Conservation (phyloP, 2,113 vertebrate species). For the Serilophus lunatus region DNA sequence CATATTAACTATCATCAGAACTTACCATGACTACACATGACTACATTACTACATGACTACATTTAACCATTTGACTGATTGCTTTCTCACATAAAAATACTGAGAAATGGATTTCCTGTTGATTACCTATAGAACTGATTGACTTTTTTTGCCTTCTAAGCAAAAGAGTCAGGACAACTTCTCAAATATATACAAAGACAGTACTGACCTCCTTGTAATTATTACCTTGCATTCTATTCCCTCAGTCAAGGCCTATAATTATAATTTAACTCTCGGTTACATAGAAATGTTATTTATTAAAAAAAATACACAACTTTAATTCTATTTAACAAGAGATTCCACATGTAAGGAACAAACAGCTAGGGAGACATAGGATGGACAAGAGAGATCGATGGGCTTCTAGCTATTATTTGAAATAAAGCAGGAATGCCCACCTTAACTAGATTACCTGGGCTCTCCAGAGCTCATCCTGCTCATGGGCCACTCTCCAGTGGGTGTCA, state of each 20-base stretch:
- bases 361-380: neutral
- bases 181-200: neutral
- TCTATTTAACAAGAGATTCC: neutral
- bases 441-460: conserved; percentile 76
- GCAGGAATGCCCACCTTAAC: neutral
- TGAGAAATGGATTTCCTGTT: neutral
- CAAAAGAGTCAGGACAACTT: neutral
- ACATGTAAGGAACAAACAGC: fast-evolving
- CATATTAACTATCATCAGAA: neutral
- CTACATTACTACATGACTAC: no score
- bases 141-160: neutral
- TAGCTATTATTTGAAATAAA: neutral
- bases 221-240: neutral
- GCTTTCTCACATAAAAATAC: neutral
- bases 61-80: neutral
- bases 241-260: neutral
- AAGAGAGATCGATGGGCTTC: neutral
- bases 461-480: conserved; percentile 85
- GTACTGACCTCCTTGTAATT: neutral
- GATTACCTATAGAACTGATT: neutral
- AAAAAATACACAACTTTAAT: neutral
- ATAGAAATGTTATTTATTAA: neutral
- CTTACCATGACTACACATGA: neutral
- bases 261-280: neutral
- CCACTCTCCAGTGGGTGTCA: conserved; percentile 92